Evolutionary conservation across 2,888 invertebrate genomes (phyloP), one percentile per base, ranked within the genome.

Genomic region (Empis stercorea): DNA sequence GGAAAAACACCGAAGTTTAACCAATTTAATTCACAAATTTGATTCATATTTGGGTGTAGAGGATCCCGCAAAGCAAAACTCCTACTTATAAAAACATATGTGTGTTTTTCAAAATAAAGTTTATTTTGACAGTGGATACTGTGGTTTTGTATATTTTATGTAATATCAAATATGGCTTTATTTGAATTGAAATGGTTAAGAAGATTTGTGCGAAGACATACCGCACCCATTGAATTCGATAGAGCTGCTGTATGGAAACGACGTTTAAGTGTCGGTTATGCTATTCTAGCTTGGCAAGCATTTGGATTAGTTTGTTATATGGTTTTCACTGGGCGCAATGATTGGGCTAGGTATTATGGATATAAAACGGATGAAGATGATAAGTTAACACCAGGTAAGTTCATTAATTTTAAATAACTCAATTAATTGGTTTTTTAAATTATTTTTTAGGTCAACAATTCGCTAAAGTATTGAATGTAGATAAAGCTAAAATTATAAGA

Each of bases 241-340:
- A 65, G 61, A 30, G 84, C 84, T 1, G 57, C 65, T 2, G 39
- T 71, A 10, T 80, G 79, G 80, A 81, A 80, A 61, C 67, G 71
- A 7, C 72, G 79, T 17, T 63, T 84, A 1, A 77, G 82, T 52
- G 51, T 81, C 49, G 70, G 64, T 0, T 85, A 84, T 59, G 76
- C 75, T 32, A 47, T 84, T 39, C n/a, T 79, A 10, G 79, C 80
- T 13, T 84, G 84, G 84, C 79, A 84, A 64, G 80, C 80, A 1
- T 79, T 83, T 60, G 84, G 81, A 10, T 56, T 78, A 15, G 75
- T 83, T 4, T 54, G 72, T 16, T 83, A 79, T 56, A 73, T 71
- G 64, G 61, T 72, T 11, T 78, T 71, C 52, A 65, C 60, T 1
- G 83, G 83, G 3, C 80, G 78, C 59, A 71, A 64, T 6, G 80